Base-by-base conservation (phyloP, 2,113 vertebrate species). In the Oreotrochilus melanogaster region DNA sequence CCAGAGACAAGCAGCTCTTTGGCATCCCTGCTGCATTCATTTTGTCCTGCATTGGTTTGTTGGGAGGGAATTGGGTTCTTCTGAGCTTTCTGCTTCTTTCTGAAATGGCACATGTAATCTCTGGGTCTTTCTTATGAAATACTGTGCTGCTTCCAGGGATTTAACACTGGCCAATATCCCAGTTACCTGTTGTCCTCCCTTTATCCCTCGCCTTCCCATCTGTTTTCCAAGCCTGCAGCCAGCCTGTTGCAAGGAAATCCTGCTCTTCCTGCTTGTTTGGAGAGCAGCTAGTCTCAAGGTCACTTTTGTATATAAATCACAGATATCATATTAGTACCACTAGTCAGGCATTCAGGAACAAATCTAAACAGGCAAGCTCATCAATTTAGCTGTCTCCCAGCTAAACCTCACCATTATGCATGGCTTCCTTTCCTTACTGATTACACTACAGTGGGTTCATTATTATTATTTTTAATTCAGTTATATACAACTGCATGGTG, bases 241-340 rank as follows among this genome's bases (percentile, higher is more conserved):
- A 91, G 43, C 18, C 50, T 75, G 28, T 69, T 92, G 53, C 74
- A 85, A 74, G 22, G 66, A 89, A 81, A 94, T 54, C 22, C 18
- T 47, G 7, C 74, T 92, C 48, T 88, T 86, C 58, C 37, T 86
- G 74, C 28, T 30, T 90, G 43, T 56, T 94, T 76, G 65, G 67
- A 92, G 53, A 70, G 37, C 85, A 94, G 78, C 81, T 66, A 70
- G 27, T 51, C 71, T 88, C 89, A 94, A 94, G 92, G 94, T 97
- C 78, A 67, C 78, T 95, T 87, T n/a, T 89, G 89, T 85, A 87
- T 91, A 86, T 83, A 90, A 96, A 91, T 86, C 7, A 3, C 51
- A 88, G 82, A 53, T 93, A 86, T 47, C 58, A 15, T 73, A 81
- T 88, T 83, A 94, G n/a, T 56, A 78, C 31, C 61, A 42, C 88